Base-by-base conservation (phyloP, 23 tunicate genomes). In the Halocynthia roretzi region DNA sequence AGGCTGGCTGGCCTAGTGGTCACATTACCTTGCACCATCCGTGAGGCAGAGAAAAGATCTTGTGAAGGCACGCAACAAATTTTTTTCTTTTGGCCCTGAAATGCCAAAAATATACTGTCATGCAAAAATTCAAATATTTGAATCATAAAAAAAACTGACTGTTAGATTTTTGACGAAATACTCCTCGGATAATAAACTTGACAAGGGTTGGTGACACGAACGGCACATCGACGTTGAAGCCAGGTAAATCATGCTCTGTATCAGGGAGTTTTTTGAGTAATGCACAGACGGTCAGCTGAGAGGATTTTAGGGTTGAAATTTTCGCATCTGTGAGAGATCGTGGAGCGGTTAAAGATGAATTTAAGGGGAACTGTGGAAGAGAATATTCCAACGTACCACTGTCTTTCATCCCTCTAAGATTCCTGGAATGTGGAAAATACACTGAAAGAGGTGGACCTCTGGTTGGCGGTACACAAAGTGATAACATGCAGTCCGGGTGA, bases 41-140 rank as follows among this genome's bases (percentile, higher is more conserved):
- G 81, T 82, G 60, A 78, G 87, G 58, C 95, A 88, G 17, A 88
- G 62, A 57, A 88, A 88, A 54, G 84, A 65, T 67, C 95, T 70
- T 40, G 95, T 77, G 61, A 88, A 88, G 7, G 95, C 83, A 11
- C 95, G 80, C 61, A 83, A 9, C 40, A 7, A 14, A 12, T 58
- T 67, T 17, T 86, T 71, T 10, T 69, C 21, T 67, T 58, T 83
- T 70, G 52, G 81, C 75, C 8, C 11, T 8, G 18, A 70, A 14
- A 74, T 31, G 4, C 44, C 44, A 31, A 31, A 31, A 31, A 31
- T 4, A 31, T 31, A 31, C 44, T 31, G 44, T 31, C 44, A 31
- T 31, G 44, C 53, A 74, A 52, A 65, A 65, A 20, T 58, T 58
- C 63, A 58, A 58, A 58, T 14, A 58, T 58, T 15, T 2, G 17